Evolutionary conservation across 2,888 invertebrate genomes (phyloP).

Genomic region (Phymatocera aterrima): DNA sequence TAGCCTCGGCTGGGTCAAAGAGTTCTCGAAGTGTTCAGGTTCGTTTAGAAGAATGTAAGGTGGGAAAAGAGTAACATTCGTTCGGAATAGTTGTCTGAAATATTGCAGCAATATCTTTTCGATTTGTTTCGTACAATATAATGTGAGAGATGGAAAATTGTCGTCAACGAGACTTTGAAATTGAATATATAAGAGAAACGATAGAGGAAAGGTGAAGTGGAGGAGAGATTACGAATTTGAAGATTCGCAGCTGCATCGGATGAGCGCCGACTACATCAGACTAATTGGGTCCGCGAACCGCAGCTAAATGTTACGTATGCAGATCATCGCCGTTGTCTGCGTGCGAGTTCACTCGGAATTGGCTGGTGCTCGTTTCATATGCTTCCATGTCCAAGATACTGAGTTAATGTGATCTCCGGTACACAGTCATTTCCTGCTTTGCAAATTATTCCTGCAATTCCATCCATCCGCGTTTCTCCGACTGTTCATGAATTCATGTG

Average conservation of each 20-base stretch:
- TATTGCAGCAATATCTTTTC: too few species aligned
- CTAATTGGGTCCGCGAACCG: too few species aligned
- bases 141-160: too few species aligned
- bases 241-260: neutral
- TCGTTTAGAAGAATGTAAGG: too few species aligned
- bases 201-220: too few species aligned
- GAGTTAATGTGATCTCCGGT: conserved; percentile 25
- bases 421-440: conserved; percentile 40
- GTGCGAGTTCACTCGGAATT: neutral
- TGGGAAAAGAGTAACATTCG: too few species aligned
- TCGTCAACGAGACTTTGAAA: too few species aligned
- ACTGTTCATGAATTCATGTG: conserved; percentile 7
- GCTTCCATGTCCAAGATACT: neutral
- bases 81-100: too few species aligned
- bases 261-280: too few species aligned
- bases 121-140: too few species aligned
- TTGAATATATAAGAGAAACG: too few species aligned
- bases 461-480: neutral
- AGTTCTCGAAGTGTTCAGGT: neutral
- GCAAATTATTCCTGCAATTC: conserved; percentile 18
- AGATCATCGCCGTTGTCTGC: neutral
- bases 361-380: neutral
- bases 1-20: conserved; percentile 8
- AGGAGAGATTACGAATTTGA: neutral
- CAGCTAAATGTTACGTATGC: conserved; percentile 16